Evolutionary conservation across 2,888 invertebrate species (phyloP), one percentile per base, ranked within the genome.

Genomic region (Platycheirus rosarum): DNA sequence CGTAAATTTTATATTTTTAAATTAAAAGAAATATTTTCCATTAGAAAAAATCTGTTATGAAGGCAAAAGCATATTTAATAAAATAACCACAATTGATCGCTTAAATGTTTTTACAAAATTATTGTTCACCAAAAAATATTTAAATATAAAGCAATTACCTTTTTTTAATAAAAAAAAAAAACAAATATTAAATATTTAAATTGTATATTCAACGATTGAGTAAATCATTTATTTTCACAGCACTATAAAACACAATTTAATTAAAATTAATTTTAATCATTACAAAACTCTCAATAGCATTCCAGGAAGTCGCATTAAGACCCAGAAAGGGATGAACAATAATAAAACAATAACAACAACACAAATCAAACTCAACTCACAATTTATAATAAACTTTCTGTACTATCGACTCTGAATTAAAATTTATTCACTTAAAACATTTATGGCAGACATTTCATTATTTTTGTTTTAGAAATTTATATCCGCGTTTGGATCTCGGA

Each of bases 401-500:
- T 0, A 53, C 2, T 6, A 8, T 2, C n/a, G 35, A 18, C 2
- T 35, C 13, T 53, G 0, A 4, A 3, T 35, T 35, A 20, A 53
- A 53, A 35, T 37, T 20, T 53, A 35, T 57, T 57, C 57, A 40
- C 57, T 40, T 55, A 1, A 26, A 57, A 40, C 14, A 40, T 40
- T 20, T 55, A 42, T 26, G 29, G 8, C 14, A 29, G 29, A 26
- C 16, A 14, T 11, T 8, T 29, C 0, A 29, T 2, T 4, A 29
- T 32, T 7, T 55, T 13, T 46, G 42, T 49, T 62, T 71, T 37
- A 46, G 86, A 87, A 88, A 88, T 44, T 60, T 85, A 85, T 88
- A 86, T 89, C 88, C 87, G 88, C 89, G 89, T 90, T 89, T 88
- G 89, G 86, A 87, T 88, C 89, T 88, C 86, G 85, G 89, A 88